Evolutionary conservation across 2,113 vertebrate species (phyloP).

Genomic region (Eulemur macaco): DNA sequence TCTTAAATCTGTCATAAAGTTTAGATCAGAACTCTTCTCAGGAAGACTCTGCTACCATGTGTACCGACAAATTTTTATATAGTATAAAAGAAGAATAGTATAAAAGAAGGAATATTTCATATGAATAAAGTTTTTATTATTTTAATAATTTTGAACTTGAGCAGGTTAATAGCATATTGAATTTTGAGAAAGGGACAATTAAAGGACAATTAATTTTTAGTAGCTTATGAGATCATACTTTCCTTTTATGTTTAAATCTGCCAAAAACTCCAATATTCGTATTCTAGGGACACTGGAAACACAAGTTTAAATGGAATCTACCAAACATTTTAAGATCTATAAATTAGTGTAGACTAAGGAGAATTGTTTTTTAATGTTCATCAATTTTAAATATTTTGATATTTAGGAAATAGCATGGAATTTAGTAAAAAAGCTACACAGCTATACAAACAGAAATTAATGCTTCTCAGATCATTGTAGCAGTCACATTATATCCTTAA

Average conservation of each 20-base stretch:
- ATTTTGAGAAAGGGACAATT: neutral
- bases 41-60: neutral
- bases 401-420: neutral
- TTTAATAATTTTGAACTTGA: slow-evolving; percentile 8
- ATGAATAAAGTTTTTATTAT: neutral
- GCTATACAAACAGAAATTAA: neutral
- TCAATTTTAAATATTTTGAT: neutral
- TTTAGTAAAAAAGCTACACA: neutral
- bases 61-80: neutral
- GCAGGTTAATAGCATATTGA: neutral
- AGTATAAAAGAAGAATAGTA: neutral
- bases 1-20: neutral
- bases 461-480: neutral
- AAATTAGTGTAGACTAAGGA: neutral
- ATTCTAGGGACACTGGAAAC: neutral
- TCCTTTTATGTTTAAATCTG: neutral
- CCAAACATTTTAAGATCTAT: neutral
- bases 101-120: no score
- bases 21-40: neutral
- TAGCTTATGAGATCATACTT: neutral
- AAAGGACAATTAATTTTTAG: neutral
- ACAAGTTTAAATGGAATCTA: neutral
- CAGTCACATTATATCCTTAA: neutral
- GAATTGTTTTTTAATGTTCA: neutral
- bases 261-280: neutral